These are phyloP conservation scores for Oryzias melastigma DNA, from an alignment of 2,113 vertebrate species.

Conservation along the genomic window DNA sequence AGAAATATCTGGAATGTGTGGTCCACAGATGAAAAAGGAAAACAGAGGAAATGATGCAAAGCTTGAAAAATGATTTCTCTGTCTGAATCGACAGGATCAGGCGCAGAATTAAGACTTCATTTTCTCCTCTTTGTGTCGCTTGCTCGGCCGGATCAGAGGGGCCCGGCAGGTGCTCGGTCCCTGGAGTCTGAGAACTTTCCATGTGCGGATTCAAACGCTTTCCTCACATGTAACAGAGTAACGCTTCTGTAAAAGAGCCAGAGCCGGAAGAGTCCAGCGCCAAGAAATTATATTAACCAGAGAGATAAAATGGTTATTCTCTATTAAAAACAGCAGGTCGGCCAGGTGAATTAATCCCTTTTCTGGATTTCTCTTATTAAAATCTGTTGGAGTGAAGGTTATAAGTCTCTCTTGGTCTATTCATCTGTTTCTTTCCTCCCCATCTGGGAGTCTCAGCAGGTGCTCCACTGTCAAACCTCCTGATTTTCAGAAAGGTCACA, in stretches of 20 bases:
- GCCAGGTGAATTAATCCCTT: constrained; percentile 57
- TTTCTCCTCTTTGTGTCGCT: constrained; percentile 39
- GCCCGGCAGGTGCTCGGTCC: constrained; percentile 58
- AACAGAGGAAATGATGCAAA: constrained; percentile 68
- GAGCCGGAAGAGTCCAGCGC: constrained; percentile 46
- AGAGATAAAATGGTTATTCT: constrained; percentile 67
- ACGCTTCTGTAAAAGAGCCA: constrained; percentile 52
- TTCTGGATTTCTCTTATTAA: constrained; percentile 59
- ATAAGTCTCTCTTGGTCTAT: constrained; percentile 57
- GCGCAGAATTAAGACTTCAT: constrained; percentile 54
- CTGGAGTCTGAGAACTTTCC: constrained; percentile 62
- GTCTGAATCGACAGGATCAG: constrained; percentile 48
- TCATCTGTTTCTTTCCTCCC: constrained; percentile 41
- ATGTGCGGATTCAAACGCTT: constrained; percentile 44
- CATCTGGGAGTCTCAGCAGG: constrained; percentile 59
- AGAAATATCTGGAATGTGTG: constrained; percentile 61
- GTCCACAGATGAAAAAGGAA: constrained; percentile 24
- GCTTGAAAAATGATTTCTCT: constrained; percentile 36
- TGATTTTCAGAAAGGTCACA: constrained; percentile 37
- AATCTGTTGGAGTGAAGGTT: constrained; percentile 48
- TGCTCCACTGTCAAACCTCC: constrained; percentile 41
- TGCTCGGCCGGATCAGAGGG: constrained; percentile 21
- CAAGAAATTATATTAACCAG: constrained; percentile 60
- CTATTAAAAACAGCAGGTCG: constrained; percentile 62
- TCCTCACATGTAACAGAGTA: constrained; percentile 57